A percentile compares a stretch with the other conserved stretches of the same genome.
Evolutionary conservation across 2,113 vertebrate genomes (phyloP).

Genomic region (Chaenocephalus aceratus): DNA sequence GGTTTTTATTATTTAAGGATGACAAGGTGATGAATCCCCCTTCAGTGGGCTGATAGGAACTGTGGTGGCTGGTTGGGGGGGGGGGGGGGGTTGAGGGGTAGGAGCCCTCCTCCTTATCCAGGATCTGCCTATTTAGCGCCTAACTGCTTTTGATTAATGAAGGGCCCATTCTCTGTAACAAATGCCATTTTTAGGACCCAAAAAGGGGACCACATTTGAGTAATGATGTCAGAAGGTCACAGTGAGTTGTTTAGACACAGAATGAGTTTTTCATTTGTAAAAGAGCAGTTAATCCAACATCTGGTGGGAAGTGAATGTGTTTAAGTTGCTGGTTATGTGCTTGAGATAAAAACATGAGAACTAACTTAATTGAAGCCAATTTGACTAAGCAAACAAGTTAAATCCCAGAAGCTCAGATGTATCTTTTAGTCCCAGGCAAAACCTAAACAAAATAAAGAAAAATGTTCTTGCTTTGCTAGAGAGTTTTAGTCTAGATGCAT

Average conservation of each 20-base stretch:
- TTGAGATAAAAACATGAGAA: slow-evolving; percentile 13
- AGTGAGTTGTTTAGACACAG: slow-evolving; percentile 68
- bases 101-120: slow-evolving; percentile 67
- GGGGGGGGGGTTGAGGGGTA: slow-evolving; percentile 2
- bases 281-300: slow-evolving; percentile 38
- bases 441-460: not conserved
- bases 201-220: slow-evolving; percentile 71
- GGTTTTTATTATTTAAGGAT: slow-evolving; percentile 64
- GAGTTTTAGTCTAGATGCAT: not conserved
- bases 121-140: slow-evolving; percentile 86
- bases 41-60: slow-evolving; percentile 77
- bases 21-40: slow-evolving; percentile 85
- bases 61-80: slow-evolving; percentile 17
- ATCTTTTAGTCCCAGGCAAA: not conserved
- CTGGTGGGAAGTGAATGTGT: slow-evolving; percentile 56
- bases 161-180: slow-evolving; percentile 79
- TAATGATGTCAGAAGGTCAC: slow-evolving; percentile 85
- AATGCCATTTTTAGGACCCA: slow-evolving; percentile 82
- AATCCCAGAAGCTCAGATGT: not conserved
- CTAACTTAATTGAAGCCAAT: not conserved
- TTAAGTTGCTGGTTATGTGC: slow-evolving; percentile 44
- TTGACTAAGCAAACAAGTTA: slow-evolving; percentile 14
- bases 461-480: not conserved
- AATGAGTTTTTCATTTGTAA: slow-evolving; percentile 54
- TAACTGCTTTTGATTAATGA: slow-evolving; percentile 91